Conservation (phyloP, 2,888 invertebrate species). For the Marronus borbonicus region DNA sequence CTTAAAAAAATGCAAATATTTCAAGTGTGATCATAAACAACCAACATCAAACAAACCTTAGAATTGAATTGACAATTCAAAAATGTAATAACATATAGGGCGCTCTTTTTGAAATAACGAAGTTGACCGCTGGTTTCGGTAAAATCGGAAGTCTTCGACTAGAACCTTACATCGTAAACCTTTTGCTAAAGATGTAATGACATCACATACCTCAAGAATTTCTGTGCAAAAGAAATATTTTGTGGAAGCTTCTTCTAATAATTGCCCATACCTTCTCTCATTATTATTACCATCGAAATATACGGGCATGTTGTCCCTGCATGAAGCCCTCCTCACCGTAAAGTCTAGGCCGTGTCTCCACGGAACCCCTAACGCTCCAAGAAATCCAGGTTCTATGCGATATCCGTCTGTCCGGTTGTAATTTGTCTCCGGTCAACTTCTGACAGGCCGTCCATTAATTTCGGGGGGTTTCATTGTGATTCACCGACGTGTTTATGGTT, state of each 20-base stretch:
- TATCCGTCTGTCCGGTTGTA: constrained; percentile 25
- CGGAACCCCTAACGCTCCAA: background rate
- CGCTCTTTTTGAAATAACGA: too few relatives aligned
- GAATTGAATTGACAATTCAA: too few relatives aligned
- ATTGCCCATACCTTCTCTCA: background rate
- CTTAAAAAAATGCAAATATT: too few relatives aligned
- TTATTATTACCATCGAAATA: background rate
- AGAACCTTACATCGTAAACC: too few relatives aligned
- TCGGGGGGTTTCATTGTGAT: constrained; percentile 28
- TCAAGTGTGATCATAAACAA: too few relatives aligned
- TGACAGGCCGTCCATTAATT: constrained; percentile 23
- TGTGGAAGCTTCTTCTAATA: background rate
- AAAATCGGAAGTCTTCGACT: too few relatives aligned
- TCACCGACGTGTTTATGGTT: constrained; percentile 42
- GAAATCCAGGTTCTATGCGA: background rate
- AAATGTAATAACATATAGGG: too few relatives aligned
- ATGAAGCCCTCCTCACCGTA: background rate
- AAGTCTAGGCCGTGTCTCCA: background rate
- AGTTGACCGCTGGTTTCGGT: too few relatives aligned
- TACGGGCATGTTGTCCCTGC: constrained; percentile 2
- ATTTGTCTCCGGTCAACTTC: constrained; percentile 36
- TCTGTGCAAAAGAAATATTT: background rate
- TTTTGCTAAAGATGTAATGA: too few relatives aligned
- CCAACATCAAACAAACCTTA: too few relatives aligned
- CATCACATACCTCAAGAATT: background rate